Base-by-base conservation (phyloP, 2,113 vertebrate genomes). In the Gopherus flavomarginatus region DNA sequence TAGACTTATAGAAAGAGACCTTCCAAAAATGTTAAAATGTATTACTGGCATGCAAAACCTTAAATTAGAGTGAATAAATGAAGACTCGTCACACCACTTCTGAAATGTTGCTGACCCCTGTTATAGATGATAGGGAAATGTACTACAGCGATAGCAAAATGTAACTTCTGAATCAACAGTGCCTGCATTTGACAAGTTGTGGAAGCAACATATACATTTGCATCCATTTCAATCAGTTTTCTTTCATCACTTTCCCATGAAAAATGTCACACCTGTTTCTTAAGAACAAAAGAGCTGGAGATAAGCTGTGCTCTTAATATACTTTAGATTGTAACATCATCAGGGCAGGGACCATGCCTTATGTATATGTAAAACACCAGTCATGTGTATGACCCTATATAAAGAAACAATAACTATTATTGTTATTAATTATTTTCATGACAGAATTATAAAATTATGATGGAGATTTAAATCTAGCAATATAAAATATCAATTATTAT, bases 301-400 rank as follows among this genome's bases (percentile, higher is more conserved):
- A 59, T 81, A 42, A 75, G 83, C 88, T 82, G 90, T 89, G 56
- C 89, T 90, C 93, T 89, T 47, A 91, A 93, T 93, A 85, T 85
- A 92, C 78, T 95, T 94, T 72, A 57, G n/a, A 88, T 65, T 79
- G 22, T 11, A 0, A 47, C 72, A 91, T 50, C 42, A 86, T 10
- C 4, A 75, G 38, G 42, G n/a, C 57, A 88, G 0, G 0, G 42
- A 50, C 65, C 65, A 72, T 47, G 85, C 52, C 75, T 59, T 19
- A 88, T 85, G 24, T 44, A 47, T 47, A 47, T 27, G 10, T 42
- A 42, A 78, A 78, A 78, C 26, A 47, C 26, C 42, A 14, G 38
- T 11, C 19, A 77, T 77, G 24, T 77, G 44, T 77, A n/a, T 69
- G 35, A 69, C 8, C 16, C 31, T 35, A 35, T 14, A 19, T 26